These are phyloP conservation scores for Nomada flava DNA, from an alignment of 2,888 invertebrate species.

Conservation along the genomic window DNA sequence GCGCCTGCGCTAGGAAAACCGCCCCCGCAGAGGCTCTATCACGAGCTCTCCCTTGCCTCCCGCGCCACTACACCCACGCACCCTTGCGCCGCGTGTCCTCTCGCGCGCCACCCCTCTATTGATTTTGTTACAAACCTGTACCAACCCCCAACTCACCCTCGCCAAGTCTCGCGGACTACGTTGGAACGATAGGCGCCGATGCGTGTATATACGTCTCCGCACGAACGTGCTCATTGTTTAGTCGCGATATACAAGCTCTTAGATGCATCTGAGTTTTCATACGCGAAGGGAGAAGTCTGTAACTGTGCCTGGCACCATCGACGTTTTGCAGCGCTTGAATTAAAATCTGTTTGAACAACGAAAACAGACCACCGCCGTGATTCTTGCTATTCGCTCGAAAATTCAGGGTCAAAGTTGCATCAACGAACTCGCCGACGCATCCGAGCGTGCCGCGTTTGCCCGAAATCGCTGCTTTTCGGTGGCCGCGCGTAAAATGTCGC, in stretches of 20 bases:
- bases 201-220: slow-evolving; percentile 70
- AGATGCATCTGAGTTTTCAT: slow-evolving; percentile 14
- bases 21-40: slow-evolving; percentile 70
- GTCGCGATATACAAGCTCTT: slow-evolving; percentile 40
- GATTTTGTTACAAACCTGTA: slow-evolving; percentile 84
- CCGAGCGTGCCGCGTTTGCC: background rate
- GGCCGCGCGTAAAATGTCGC: slow-evolving; percentile 22
- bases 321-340: background rate
- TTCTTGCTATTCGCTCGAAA: background rate
- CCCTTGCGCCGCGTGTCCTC: slow-evolving; percentile 76
- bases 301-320: background rate
- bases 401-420: background rate
- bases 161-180: slow-evolving; percentile 68
- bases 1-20: slow-evolving; percentile 74
- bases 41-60: slow-evolving; percentile 36
- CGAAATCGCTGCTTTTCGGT: background rate
- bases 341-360: background rate
- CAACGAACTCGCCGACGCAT: background rate
- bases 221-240: slow-evolving; percentile 52
- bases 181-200: slow-evolving; percentile 78
- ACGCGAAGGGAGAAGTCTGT: background rate
- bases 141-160: slow-evolving; percentile 76
- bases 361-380: too few relatives aligned
- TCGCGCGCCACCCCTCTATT: slow-evolving; percentile 84
- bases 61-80: slow-evolving; percentile 50